Percentiles rank a stretch among this genome's conserved stretches.
These are phyloP conservation scores for Orchesella flavescens DNA, from an alignment of 2,888 invertebrate species.

Conservation along the genomic window DNA sequence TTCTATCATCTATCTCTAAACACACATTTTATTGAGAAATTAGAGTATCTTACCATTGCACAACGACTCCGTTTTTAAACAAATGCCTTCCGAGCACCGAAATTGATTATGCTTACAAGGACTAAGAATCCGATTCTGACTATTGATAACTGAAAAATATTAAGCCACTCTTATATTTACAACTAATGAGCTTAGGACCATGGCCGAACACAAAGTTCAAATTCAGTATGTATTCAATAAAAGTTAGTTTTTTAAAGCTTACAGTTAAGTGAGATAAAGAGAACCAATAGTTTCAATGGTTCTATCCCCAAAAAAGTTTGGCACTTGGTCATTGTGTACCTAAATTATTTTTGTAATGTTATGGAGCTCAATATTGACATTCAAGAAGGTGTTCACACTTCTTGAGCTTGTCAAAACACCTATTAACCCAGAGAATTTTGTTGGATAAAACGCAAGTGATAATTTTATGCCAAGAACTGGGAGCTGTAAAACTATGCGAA, in stretches of 20 bases:
- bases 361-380: no score
- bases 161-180: neutral
- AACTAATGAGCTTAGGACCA: neutral
- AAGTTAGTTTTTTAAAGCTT: neutral
- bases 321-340: neutral
- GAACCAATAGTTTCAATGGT: neutral
- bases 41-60: conserved; percentile 64
- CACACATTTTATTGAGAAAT: neutral
- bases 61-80: conserved; percentile 65
- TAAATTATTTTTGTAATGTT: no score
- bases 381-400: no score
- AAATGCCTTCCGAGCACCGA: conserved; percentile 66
- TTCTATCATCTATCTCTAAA: neutral
- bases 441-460: no score
- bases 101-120: conserved; percentile 70
- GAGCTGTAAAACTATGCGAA: no score
- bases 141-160: conserved; percentile 9
- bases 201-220: neutral
- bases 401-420: no score
- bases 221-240: neutral
- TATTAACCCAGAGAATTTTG: no score
- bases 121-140: neutral
- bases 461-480: no score
- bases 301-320: no score
- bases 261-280: conserved; percentile 12